Evolutionary conservation across 2,113 vertebrate genomes (phyloP).

Genomic region (Saccopteryx bilineata): DNA sequence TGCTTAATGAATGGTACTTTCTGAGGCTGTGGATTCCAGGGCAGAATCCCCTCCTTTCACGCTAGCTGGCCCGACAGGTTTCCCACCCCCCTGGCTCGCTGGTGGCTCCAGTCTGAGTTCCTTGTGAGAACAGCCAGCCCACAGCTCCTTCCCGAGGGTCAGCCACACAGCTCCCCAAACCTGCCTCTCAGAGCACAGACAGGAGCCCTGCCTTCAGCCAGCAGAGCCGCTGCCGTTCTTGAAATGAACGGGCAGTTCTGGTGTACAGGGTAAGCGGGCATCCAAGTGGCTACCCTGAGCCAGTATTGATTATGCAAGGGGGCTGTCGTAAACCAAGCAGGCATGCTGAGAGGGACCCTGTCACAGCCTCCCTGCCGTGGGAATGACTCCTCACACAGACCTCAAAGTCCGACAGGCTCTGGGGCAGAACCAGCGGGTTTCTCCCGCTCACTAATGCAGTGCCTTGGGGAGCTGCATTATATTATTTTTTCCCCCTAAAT

Average conservation of each 20-base stretch:
- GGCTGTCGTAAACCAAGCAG: not conserved
- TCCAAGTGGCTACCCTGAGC: not conserved
- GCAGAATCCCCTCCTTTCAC: not conserved
- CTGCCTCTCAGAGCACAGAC: not conserved
- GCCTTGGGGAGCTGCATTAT: not conserved
- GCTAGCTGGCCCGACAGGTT: not conserved
- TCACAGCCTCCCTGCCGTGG: not conserved
- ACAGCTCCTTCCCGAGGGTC: not conserved
- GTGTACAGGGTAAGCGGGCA: too few species aligned
- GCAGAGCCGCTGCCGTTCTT: not conserved
- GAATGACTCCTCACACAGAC: not conserved
- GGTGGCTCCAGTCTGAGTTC: not conserved
- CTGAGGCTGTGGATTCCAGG: fast-evolving
- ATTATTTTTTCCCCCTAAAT: not conserved
- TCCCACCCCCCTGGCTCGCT: not conserved
- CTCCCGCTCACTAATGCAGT: not conserved
- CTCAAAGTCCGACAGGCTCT: not conserved
- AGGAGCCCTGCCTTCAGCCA: not conserved
- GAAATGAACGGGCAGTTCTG: not conserved
- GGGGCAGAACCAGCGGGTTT: not conserved
- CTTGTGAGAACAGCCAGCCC: not conserved
- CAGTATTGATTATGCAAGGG: fast-evolving
- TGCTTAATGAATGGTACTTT: not conserved
- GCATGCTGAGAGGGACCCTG: not conserved
- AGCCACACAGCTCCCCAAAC: fast-evolving